Evolutionary conservation across 1,140 invertebrate species (phyloP), one percentile per base, ranked within the genome.

Genomic region (Littorina saxatilis): DNA sequence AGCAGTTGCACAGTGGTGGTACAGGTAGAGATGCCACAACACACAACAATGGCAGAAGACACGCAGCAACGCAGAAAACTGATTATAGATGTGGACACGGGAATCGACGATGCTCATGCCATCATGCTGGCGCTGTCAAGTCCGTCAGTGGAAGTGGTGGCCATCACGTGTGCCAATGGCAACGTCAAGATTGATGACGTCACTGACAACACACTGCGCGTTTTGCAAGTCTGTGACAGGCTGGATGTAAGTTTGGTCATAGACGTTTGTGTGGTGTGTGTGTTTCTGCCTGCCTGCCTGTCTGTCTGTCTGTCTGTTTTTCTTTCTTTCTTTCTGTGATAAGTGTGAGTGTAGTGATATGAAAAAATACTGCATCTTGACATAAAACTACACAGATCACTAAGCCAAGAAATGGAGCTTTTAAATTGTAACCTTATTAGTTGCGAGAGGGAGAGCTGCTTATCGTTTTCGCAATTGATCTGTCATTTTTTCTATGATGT

Each of bases 81-180:
- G 20, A 87, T 92, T 29, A 82, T 92, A 39, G 91, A 92, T 84
- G 87, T 87, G 1, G 91, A 92, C 77, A 84, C 89, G 29, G 91
- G 91, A 2, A 82, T 87, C 13, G 91, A 92, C 81, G 91, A 92
- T 85, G 89, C 90, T 15, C 87, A 90, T 61, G 91, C 91, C 13
- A 84, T 92, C 9, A 87, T 91, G 83, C 83, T 92, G 82, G 87
- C 87, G 1, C 55, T 91, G 63, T 79, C 82, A 5, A 47, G 83
- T 9, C 83, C 85, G 3, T 80, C 87, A 35, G 81, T 89, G 23
- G 86, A 91, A 32, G 85, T 90, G 9, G 40, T 91, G 23, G 90
- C 85, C 47, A 86, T 91, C 35, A 91, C 89, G 9, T 88, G 87
- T 80, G 88, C 88, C 7, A 55, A 81, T 80, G 90, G 90, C 23